These are phyloP conservation scores for Epistrophe eligans DNA, from an alignment of 2,888 invertebrate species.

Conservation along the genomic window DNA sequence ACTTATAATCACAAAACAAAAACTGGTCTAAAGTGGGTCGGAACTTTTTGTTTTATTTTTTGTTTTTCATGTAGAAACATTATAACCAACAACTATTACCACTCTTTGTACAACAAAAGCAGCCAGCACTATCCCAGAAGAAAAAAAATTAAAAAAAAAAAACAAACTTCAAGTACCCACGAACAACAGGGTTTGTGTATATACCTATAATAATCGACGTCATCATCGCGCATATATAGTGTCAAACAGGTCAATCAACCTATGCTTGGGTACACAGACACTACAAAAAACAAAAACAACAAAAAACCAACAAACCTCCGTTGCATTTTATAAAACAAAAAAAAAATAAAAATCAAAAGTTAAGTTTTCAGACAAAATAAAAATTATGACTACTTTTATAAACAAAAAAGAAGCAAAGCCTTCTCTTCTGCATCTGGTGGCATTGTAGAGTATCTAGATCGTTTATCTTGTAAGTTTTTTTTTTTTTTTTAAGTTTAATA, in stretches of 20 bases:
- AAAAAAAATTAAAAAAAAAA: constrained; percentile 40
- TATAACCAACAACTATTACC: constrained; percentile 29
- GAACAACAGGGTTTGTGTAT: constrained; percentile 52
- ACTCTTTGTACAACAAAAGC: constrained; percentile 49
- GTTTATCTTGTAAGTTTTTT: constrained; percentile 26
- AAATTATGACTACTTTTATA: constrained; percentile 9
- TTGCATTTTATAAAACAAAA: constrained; percentile 9
- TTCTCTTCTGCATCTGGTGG: constrained; percentile 38
- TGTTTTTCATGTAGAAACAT: constrained; percentile 24
- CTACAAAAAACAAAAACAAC: not conserved
- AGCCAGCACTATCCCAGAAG: constrained; percentile 43
- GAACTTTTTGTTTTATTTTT: constrained; percentile 49
- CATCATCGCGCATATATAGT: constrained; percentile 50
- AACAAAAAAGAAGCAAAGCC: not conserved
- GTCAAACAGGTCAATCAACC: constrained; percentile 75
- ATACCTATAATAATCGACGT: constrained; percentile 47
- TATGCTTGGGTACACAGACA: constrained; percentile 51
- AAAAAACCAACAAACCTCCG: constrained; percentile 15
- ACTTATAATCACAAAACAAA: constrained; percentile 70
- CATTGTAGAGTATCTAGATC: constrained; percentile 40
- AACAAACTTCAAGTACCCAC: constrained; percentile 46
- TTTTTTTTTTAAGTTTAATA: constrained; percentile 9
- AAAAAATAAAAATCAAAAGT: constrained; percentile 58
- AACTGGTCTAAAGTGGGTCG: constrained; percentile 75
- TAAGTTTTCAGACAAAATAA: constrained; percentile 36